Evolutionary conservation across 2,797 vertebrate species (phyloP).

Genomic region (Xerus rutilus): DNA sequence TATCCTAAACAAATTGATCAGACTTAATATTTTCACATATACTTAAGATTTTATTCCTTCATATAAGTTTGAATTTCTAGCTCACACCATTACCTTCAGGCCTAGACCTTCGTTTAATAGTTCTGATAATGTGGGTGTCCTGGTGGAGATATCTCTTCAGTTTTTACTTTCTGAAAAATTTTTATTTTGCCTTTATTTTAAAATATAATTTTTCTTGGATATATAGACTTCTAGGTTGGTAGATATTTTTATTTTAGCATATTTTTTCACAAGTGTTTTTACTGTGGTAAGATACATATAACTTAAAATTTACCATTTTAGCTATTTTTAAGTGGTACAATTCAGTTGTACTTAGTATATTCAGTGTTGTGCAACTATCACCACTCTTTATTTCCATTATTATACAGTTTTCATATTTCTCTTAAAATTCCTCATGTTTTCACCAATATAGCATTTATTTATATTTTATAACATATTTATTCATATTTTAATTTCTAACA

Average conservation of each 20-base stretch:
- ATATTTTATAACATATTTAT: too few species aligned
- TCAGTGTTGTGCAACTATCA: too few species aligned
- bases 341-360: background rate
- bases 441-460: too few species aligned
- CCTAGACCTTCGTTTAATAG: background rate
- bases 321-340: background rate
- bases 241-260: background rate
- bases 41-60: background rate
- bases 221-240: background rate
- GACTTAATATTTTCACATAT: background rate
- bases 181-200: background rate
- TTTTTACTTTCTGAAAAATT: constrained; percentile 1
- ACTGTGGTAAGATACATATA: background rate
- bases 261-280: background rate
- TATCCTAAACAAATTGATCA: background rate
- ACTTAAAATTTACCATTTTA: background rate
- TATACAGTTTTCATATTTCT: too few species aligned
- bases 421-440: too few species aligned
- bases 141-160: background rate
- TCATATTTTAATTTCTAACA: too few species aligned
- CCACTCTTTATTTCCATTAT: too few species aligned
- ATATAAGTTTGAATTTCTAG: constrained; percentile 4
- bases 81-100: background rate
- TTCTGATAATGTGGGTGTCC: background rate
- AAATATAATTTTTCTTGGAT: background rate